These are phyloP conservation scores for Todus mexicanus DNA, from an alignment of 2,797 vertebrate genomes.

Conservation along the genomic window DNA sequence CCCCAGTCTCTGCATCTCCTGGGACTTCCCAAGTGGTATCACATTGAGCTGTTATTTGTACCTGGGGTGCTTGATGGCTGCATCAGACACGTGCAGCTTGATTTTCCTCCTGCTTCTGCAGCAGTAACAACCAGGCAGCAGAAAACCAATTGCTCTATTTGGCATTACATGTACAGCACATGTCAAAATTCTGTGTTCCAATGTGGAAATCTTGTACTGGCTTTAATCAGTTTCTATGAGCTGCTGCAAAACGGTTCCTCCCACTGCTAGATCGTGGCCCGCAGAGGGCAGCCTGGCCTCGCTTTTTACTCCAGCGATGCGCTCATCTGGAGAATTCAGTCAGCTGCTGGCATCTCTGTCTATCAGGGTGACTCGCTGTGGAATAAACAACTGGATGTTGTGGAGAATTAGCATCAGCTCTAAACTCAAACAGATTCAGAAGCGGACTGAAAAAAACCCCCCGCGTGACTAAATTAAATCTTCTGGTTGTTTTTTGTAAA, in stretches of 20 bases:
- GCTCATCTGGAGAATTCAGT: background rate
- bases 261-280: background rate
- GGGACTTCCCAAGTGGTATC: background rate
- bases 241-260: background rate
- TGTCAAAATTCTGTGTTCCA: background rate
- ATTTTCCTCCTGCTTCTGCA: background rate
- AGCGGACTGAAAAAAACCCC: background rate
- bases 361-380: background rate
- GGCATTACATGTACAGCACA: background rate
- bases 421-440: background rate
- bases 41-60: background rate
- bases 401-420: background rate
- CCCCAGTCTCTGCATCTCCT: background rate
- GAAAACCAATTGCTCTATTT: background rate
- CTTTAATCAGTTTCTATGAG: background rate
- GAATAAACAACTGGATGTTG: constrained; percentile 2
- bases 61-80: background rate
- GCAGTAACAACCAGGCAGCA: background rate
- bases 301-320: background rate
- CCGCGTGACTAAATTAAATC: background rate
- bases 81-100: background rate
- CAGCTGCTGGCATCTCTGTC: background rate
- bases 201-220: background rate
- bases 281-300: constrained; percentile 51
- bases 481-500: background rate